phyloP scores from a whole-genome alignment of 2,888 invertebrate species.

The Trissonchulus sp. region DNA sequence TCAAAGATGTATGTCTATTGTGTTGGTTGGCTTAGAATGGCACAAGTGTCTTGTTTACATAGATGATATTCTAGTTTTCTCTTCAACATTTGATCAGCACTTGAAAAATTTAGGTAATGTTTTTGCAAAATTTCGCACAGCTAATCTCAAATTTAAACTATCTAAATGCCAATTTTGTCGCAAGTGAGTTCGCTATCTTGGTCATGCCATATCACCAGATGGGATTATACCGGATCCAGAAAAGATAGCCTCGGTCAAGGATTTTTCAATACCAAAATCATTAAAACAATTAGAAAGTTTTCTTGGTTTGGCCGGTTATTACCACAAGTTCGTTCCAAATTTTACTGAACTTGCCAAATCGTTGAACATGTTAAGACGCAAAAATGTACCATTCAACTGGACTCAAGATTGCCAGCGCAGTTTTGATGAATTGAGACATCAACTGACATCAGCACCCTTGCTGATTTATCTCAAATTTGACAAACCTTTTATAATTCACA shows the following conservation, averaged over 20 bases:
- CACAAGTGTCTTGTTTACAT: conserved; percentile 21
- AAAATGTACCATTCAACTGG: conserved; percentile 23
- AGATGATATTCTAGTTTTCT: conserved; percentile 21
- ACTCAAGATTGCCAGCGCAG: conserved; percentile 9
- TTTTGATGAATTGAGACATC: background rate
- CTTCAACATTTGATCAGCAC: background rate
- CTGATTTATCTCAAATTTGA: conserved; percentile 7
- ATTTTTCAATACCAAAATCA: background rate
- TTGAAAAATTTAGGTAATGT: background rate
- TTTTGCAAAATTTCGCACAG: background rate
- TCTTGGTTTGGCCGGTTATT: conserved; percentile 17
- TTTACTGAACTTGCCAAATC: background rate
- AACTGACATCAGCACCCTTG: background rate
- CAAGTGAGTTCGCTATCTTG: background rate
- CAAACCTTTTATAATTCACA: conserved; percentile 6
- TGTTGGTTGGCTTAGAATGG: conserved; percentile 8
- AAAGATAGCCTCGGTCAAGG: background rate
- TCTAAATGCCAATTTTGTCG: background rate
- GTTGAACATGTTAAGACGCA: background rate
- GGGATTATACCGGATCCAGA: conserved; percentile 5
- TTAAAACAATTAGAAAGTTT: background rate
- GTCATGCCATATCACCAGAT: background rate
- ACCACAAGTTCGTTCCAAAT: background rate
- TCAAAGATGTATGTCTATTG: conserved; percentile 31
- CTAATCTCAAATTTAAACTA: background rate